phyloP scores from a whole-genome alignment of 2,113 vertebrate genomes.

The Eubucco bourcierii region DNA sequence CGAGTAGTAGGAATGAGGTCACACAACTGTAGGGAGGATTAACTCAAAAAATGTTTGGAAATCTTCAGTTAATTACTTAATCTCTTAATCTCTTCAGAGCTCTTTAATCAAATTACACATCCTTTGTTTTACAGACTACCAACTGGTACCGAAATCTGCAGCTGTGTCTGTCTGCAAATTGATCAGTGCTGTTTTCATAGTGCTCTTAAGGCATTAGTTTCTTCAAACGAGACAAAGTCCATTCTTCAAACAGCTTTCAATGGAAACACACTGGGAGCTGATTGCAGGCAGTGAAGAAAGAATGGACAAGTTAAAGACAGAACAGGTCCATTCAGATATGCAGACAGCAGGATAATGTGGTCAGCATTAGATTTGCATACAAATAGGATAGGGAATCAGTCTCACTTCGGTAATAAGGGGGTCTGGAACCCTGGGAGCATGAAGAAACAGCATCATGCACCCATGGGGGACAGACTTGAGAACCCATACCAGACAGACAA shows the following conservation, averaged over 20 bases:
- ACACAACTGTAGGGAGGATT: neutral
- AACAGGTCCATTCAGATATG: neutral
- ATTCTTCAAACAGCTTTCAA: neutral
- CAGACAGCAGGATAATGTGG: neutral
- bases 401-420: neutral
- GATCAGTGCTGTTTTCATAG: neutral
- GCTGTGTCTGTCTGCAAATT: neutral
- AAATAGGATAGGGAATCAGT: neutral
- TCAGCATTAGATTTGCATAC: neutral
- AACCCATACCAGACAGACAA: neutral
- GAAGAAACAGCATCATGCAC: neutral
- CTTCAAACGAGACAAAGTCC: neutral
- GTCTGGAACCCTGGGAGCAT: neutral
- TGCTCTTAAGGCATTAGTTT: neutral
- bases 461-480: neutral
- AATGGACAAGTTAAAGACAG: neutral
- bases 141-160: neutral
- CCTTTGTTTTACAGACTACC: neutral
- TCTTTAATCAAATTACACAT: neutral
- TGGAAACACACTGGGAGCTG: neutral
- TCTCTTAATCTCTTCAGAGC: neutral
- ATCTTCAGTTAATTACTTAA: neutral
- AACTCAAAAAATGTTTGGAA: neutral
- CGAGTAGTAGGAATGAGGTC: neutral
- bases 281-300: neutral